Evolutionary conservation across 2,888 invertebrate genomes (phyloP).

Genomic region (Agriopis marginaria): DNA sequence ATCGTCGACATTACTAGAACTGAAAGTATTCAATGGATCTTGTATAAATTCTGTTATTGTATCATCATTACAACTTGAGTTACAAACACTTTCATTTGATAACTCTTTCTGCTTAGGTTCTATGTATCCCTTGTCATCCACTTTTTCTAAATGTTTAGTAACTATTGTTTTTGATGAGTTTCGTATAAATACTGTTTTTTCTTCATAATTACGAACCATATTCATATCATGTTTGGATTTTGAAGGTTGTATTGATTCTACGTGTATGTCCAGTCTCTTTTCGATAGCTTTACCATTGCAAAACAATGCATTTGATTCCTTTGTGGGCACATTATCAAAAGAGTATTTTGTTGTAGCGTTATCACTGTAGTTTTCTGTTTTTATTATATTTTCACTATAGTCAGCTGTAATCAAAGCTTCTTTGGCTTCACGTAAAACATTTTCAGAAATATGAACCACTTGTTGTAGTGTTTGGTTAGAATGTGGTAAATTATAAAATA

Average conservation of each 20-base stretch:
- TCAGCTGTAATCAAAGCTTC: not conserved
- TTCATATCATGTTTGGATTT: not conserved
- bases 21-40: not conserved
- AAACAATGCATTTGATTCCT: not conserved
- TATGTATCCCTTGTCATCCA: not conserved
- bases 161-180: not conserved
- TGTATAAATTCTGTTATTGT: not conserved
- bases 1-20: not conserved
- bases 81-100: not conserved
- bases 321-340: not conserved
- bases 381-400: not conserved
- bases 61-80: not conserved
- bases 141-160: not conserved
- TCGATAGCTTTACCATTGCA: not conserved
- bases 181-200: not conserved
- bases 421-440: too few relatives aligned
- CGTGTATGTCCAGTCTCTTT: not conserved
- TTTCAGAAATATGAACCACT: too few relatives aligned
- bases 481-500: constrained; percentile 53
- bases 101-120: not conserved
- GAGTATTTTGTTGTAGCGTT: not conserved
- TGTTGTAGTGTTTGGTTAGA: constrained; percentile 31
- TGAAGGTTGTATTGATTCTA: not conserved
- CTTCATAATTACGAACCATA: not conserved
- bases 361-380: not conserved